phyloP scores from a whole-genome alignment of 2,888 invertebrate species.

The Noctua comes region DNA sequence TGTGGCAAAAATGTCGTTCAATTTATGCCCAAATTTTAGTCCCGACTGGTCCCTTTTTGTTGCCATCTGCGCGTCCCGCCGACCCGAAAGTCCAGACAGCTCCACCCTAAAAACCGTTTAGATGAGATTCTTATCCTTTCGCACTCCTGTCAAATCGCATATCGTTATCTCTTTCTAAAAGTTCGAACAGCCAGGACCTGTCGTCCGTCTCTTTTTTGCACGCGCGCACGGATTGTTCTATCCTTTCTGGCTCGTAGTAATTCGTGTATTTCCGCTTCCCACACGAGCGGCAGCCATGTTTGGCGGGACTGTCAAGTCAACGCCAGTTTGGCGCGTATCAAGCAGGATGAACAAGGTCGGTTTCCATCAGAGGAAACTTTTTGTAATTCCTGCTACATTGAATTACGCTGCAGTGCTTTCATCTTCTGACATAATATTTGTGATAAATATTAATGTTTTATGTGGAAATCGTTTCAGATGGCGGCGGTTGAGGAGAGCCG shows the following conservation, averaged over 20 bases:
- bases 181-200: constrained; percentile 84
- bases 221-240: constrained; percentile 81
- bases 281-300: constrained; percentile 89
- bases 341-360: constrained; percentile 85
- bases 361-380: constrained; percentile 77
- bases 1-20: constrained; percentile 89
- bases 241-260: constrained; percentile 87
- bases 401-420: constrained; percentile 61
- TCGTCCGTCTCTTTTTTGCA: constrained; percentile 87
- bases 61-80: constrained; percentile 87
- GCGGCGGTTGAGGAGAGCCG: constrained; percentile 29
- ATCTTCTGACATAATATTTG: constrained; percentile 56
- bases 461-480: constrained; percentile 75
- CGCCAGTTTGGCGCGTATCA: constrained; percentile 89
- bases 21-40: constrained; percentile 88
- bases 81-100: constrained; percentile 88
- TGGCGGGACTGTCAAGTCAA: constrained; percentile 89
- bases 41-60: constrained; percentile 88
- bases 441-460: constrained; percentile 64
- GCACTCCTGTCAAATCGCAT: constrained; percentile 82
- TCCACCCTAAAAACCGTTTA: constrained; percentile 90
- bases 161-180: constrained; percentile 85
- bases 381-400: constrained; percentile 68
- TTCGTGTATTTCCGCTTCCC: constrained; percentile 90
- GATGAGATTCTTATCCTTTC: constrained; percentile 85